Base-by-base conservation (phyloP, 2,113 vertebrate genomes). In the Rattus norvegicus region DNA sequence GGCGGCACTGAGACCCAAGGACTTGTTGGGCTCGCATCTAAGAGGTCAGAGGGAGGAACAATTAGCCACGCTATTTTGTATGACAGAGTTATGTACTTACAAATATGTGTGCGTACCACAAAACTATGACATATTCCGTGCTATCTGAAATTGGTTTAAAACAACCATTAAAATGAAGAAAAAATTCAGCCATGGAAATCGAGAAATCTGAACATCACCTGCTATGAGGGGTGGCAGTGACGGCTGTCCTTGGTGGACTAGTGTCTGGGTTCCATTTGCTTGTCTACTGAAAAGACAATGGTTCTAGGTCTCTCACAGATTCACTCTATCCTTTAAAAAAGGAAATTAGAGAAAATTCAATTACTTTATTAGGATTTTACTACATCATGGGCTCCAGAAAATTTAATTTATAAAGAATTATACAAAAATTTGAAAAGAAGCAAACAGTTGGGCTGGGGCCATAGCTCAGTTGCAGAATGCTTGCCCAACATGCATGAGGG, bases 401-500 rank as follows among this genome's bases (percentile, higher is more conserved):
- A 2, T 36, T 67, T 59, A 92, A 93, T 17, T 90, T 49, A 36
- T 73, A 73, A 96, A 96, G 65, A 96, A 95, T 73, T 92, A 65
- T 47, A 84, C 17, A 73, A 9, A 56, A 19, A 47, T 92, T 14
- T 80, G 59, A 93, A 95, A 47, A 47, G 33, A 92, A 90, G 86
- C 95, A 47, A 73, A 91, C 33, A 65, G 26, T 1, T 49, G 83
- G 26, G 17, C 43, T 67, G 43, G 63, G 84, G 43, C 28, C 43
- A 11, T 63, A 28, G 56, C 84, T 86, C 61, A 67, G 10, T 4
- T 86, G 26, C 5, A 49, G 26, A 43, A 20, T 33, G 61, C 17
- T 20, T 33, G 28, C 17, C 9, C 22, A 13, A 2, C 26, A 47
- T 20, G 39, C 39, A 65, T 67, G 39, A 65, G 61, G 39, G 39